Evolutionary conservation across 1,140 invertebrate genomes (phyloP).

Genomic region (Trichonephila inaurata): DNA sequence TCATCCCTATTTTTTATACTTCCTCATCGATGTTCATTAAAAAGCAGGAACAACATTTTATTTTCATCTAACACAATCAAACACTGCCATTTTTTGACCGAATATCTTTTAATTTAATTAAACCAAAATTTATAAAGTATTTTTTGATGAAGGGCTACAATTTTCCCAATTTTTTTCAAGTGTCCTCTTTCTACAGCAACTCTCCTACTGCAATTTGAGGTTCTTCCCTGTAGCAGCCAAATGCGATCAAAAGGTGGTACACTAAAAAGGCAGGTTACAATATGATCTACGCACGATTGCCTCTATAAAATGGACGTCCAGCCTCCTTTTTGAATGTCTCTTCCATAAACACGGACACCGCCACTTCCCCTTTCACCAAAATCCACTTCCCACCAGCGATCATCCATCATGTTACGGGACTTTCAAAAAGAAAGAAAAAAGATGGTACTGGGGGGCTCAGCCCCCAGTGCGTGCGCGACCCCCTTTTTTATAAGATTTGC

Average conservation of each 20-base stretch:
- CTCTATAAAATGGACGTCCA: slow-evolving; percentile 66
- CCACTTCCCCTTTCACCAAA: slow-evolving; percentile 63
- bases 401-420: slow-evolving; percentile 59
- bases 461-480: slow-evolving; percentile 44
- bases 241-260: slow-evolving; percentile 48
- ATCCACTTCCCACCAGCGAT: slow-evolving; percentile 66
- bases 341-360: slow-evolving; percentile 69
- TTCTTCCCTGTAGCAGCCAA: background rate
- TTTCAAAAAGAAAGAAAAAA: slow-evolving; percentile 21
- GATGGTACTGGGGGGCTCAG: background rate
- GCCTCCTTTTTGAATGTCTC: slow-evolving; percentile 70
- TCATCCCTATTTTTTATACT: no score
- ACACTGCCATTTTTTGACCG: no score
- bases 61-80: no score
- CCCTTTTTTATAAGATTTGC: slow-evolving; percentile 14
- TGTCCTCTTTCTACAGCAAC: background rate
- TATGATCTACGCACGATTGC: slow-evolving; percentile 71
- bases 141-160: background rate
- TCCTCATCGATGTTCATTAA: no score
- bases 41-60: no score
- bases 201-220: background rate
- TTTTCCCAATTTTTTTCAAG: background rate
- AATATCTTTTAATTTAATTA: no score
- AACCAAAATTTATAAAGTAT: no score
- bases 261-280: slow-evolving; percentile 61